Conservation (phyloP, 2,797 vertebrate species). For the Lagorchestes hirsutus region DNA sequence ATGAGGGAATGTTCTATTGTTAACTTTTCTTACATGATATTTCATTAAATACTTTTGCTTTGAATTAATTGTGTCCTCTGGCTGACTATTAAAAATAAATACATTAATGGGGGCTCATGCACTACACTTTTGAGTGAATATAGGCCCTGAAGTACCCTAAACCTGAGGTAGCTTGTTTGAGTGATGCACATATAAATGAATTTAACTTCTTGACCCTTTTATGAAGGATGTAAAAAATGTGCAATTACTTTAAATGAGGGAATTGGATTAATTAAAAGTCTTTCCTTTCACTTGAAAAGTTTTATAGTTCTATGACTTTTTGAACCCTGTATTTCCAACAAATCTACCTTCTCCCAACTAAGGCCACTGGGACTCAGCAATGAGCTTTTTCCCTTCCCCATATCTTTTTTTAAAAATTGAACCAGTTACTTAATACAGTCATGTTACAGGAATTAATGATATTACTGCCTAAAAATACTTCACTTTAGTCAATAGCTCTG, state of each 20-base stretch:
- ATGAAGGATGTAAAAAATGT: background rate
- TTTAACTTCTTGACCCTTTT: background rate
- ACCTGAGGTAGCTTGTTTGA: background rate
- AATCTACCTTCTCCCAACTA: background rate
- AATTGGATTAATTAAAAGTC: background rate
- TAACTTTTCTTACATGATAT: background rate
- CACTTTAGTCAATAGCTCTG: constrained; percentile 3
- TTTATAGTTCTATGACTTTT: background rate
- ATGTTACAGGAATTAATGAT: background rate
- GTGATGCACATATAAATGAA: background rate
- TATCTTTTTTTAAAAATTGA: constrained; percentile 24
- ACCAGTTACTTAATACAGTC: background rate
- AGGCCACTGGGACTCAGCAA: background rate
- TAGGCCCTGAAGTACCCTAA: background rate
- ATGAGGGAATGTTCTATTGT: background rate
- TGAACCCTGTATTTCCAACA: background rate
- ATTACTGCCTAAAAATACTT: constrained; percentile 10
- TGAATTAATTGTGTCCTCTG: background rate
- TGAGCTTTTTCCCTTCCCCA: background rate
- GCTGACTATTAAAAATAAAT: background rate
- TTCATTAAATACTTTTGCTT: background rate
- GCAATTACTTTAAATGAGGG: background rate
- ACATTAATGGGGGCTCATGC: background rate
- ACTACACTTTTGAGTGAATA: background rate
- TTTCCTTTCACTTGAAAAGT: background rate